phyloP scores from a whole-genome alignment of 2,113 vertebrate genomes.

The Albula goreensis region DNA sequence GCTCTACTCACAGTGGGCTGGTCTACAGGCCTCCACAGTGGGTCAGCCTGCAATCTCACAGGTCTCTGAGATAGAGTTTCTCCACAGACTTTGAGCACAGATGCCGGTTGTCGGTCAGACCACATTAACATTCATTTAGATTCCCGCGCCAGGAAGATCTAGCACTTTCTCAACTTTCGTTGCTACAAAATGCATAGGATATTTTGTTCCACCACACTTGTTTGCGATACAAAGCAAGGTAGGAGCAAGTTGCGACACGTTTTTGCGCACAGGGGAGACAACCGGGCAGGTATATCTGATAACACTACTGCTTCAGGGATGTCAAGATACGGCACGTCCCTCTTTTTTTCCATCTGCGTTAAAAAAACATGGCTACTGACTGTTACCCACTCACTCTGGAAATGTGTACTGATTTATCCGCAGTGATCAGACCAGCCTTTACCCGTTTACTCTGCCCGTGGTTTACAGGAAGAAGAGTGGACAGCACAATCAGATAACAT shows the following conservation, averaged over 20 bases:
- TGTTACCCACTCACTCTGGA: background rate
- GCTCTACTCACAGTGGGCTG: background rate
- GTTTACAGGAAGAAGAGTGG: background rate
- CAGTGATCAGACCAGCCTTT: background rate
- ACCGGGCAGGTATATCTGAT: background rate
- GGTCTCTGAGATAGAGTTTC: background rate
- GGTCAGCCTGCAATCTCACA: background rate
- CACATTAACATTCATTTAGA: background rate
- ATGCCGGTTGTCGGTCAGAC: background rate
- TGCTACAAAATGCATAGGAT: background rate
- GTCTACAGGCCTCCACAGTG: background rate
- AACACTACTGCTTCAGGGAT: background rate
- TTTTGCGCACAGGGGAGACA: background rate
- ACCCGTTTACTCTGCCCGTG: too few relatives aligned
- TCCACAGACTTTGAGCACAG: background rate
- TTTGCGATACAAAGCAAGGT: background rate
- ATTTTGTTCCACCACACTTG: background rate
- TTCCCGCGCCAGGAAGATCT: background rate
- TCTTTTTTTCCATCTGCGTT: background rate
- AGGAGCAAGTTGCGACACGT: background rate
- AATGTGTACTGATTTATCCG: background rate
- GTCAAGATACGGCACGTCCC: background rate
- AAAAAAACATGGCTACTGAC: background rate
- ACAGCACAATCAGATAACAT: too few relatives aligned
- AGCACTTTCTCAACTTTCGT: background rate